These are phyloP conservation scores for Ladona fulva DNA, from an alignment of 1,140 invertebrate species.

Conservation along the genomic window DNA sequence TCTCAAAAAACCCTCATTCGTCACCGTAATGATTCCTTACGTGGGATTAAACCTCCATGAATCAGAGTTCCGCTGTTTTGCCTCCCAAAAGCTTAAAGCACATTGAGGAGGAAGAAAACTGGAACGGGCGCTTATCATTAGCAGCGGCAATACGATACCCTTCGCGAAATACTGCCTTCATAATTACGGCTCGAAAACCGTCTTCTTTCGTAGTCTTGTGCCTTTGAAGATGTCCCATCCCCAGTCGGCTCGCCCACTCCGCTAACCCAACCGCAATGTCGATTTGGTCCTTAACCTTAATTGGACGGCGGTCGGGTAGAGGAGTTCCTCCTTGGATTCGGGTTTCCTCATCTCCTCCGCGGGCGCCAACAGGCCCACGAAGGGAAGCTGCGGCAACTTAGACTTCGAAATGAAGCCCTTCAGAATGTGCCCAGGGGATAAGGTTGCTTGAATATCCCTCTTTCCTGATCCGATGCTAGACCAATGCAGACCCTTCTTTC, in stretches of 20 bases:
- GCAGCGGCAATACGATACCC: not conserved
- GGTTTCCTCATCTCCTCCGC: not conserved
- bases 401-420: not conserved
- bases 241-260: not conserved
- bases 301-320: not conserved
- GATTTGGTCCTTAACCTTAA: slow-evolving; percentile 5
- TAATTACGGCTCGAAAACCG: not conserved
- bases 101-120: no score
- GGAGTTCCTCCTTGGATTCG: not conserved
- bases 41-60: no score
- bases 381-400: not conserved
- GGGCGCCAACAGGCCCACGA: not conserved
- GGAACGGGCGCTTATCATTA: not conserved
- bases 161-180: not conserved
- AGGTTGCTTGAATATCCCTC: not conserved
- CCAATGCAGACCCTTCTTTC: no score
- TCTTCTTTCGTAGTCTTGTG: not conserved
- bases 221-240: not conserved
- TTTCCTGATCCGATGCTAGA: no score
- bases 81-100: no score
- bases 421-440: not conserved
- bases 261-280: not conserved
- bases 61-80: no score
- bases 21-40: no score
- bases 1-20: no score